Conservation (phyloP, 2,888 invertebrate species). For the Synergus japonicus region DNA sequence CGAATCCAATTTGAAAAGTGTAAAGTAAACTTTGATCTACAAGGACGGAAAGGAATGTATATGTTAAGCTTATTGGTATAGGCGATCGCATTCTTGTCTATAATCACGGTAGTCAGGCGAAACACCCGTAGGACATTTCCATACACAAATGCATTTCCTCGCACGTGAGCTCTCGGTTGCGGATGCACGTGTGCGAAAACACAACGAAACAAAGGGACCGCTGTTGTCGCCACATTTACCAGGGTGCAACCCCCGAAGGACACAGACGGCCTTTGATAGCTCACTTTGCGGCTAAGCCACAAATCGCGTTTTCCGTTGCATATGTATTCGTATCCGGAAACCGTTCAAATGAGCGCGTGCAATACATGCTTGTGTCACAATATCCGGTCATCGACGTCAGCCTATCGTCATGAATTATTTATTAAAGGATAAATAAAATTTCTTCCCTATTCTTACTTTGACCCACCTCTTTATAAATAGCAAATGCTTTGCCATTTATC, state of each 20-base stretch:
- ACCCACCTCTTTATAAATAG: neutral
- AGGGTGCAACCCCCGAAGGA: slow-evolving; percentile 41
- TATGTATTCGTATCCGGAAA: slow-evolving; percentile 23
- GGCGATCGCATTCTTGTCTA: slow-evolving; percentile 36
- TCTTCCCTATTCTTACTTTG: neutral
- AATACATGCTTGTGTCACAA: slow-evolving; percentile 38
- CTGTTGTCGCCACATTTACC: slow-evolving; percentile 43
- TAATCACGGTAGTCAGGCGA: slow-evolving; percentile 53
- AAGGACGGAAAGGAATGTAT: slow-evolving; percentile 17
- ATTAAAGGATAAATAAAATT: slow-evolving; percentile 26
- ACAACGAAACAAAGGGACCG: slow-evolving; percentile 55
- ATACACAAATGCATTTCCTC: slow-evolving; percentile 15
- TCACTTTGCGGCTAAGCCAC: slow-evolving; percentile 57
- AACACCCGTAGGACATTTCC: slow-evolving; percentile 48
- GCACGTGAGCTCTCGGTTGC: slow-evolving; percentile 6
- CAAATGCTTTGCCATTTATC: no score
- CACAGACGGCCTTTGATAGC: slow-evolving; percentile 57
- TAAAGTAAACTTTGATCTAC: slow-evolving; percentile 51
- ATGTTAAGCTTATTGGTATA: neutral
- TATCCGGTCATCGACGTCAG: slow-evolving; percentile 33
- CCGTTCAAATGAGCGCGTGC: slow-evolving; percentile 28
- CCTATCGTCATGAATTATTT: slow-evolving; percentile 38
- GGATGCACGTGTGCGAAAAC: slow-evolving; percentile 43
- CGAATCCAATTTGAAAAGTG: neutral
- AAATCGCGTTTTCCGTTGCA: slow-evolving; percentile 34